Percentiles rank a stretch among this genome's conserved stretches.
Evolutionary conservation across 2,888 invertebrate genomes (phyloP).

Genomic region (Drosophila infuscata): DNA sequence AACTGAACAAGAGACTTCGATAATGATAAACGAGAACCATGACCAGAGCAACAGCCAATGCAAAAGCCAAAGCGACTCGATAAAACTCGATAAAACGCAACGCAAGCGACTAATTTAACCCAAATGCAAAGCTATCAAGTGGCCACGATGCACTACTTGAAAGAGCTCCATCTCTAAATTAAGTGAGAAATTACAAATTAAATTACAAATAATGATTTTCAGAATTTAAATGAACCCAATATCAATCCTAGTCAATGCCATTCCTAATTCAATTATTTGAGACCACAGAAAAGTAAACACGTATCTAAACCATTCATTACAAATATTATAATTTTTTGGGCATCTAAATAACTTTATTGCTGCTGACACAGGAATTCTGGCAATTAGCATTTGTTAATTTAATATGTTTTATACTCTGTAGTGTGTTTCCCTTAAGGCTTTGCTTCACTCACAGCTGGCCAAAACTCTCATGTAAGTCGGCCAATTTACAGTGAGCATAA

Average conservation of each 20-base stretch:
- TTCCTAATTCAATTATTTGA: background rate
- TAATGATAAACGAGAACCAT: constrained; percentile 35
- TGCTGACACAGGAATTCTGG: background rate
- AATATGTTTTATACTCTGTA: background rate
- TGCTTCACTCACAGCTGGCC: constrained; percentile 12
- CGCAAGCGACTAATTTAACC: constrained; percentile 39
- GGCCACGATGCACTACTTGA: constrained; percentile 15
- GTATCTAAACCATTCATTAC: too few species aligned
- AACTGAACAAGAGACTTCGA: constrained; percentile 26
- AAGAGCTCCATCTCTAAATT: background rate
- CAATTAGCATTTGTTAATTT: background rate
- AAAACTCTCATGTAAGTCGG: constrained; percentile 32
- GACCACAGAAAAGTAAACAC: background rate
- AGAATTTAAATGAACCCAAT: background rate
- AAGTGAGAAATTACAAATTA: background rate
- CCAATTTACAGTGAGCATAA: constrained; percentile 54
- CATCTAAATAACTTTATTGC: background rate
- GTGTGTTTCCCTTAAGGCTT: background rate
- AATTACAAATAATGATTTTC: background rate
- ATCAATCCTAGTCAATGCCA: background rate
- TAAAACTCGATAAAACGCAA: constrained; percentile 51
- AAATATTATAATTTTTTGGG: background rate
- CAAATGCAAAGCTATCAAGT: constrained; percentile 37
- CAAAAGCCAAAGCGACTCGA: constrained; percentile 27
- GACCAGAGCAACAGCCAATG: background rate